Conservation (phyloP, 2,888 invertebrate species). For the Pollenia angustigena region DNA sequence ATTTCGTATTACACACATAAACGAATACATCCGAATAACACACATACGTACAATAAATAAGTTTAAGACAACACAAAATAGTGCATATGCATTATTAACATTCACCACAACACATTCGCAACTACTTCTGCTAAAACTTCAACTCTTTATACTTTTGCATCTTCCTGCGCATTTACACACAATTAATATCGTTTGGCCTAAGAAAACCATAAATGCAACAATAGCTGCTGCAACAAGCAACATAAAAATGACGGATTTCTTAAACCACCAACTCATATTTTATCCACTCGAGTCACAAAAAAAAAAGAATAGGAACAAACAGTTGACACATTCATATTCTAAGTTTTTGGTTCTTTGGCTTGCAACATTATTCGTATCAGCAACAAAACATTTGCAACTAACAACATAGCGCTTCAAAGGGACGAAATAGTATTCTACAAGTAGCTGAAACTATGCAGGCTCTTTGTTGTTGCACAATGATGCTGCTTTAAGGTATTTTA, state of each 20-base stretch:
- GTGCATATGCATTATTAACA: constrained; percentile 45
- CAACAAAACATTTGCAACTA: constrained; percentile 23
- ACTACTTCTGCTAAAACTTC: neutral
- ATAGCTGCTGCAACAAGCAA: constrained; percentile 28
- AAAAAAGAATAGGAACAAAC: constrained; percentile 23
- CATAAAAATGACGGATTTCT: constrained; percentile 70
- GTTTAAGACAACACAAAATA: constrained; percentile 55
- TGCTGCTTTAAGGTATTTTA: constrained; percentile 74
- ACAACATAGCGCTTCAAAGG: constrained; percentile 10
- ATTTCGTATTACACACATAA: neutral
- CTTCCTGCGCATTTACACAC: neutral
- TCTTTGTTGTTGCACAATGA: constrained; percentile 27
- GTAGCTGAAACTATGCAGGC: neutral
- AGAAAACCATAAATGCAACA: constrained; percentile 42
- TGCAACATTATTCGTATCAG: constrained; percentile 47
- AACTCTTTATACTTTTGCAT: constrained; percentile 1
- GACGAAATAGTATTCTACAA: constrained; percentile 23
- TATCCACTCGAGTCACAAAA: constrained; percentile 29
- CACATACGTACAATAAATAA: constrained; percentile 70
- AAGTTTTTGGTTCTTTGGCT: constrained; percentile 4
- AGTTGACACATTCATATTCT: constrained; percentile 62
- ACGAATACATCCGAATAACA: constrained; percentile 3
- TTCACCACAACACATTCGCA: constrained; percentile 39
- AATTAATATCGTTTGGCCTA: constrained; percentile 8
- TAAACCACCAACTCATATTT: constrained; percentile 72